Conservation (phyloP, 2,113 vertebrate genomes). For the Stictonetta naevosa region DNA sequence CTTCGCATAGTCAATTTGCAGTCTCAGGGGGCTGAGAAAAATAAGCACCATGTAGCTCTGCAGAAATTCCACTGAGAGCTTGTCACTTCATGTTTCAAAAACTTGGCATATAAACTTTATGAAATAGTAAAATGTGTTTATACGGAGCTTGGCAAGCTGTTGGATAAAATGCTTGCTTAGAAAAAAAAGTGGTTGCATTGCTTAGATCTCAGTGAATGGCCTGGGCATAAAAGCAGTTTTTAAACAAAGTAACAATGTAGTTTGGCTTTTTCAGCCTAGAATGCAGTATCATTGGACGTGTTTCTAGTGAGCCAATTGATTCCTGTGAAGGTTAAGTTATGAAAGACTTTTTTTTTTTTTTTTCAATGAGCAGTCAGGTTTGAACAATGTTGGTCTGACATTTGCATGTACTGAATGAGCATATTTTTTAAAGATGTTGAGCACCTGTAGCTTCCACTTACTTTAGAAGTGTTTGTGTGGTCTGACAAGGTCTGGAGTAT, state of each 20-base stretch:
- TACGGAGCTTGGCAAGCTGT: constrained; percentile 23
- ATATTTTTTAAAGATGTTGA: neutral
- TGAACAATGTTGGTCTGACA: neutral
- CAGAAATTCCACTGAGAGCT: constrained; percentile 23
- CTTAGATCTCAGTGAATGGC: neutral
- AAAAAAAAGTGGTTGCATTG: neutral
- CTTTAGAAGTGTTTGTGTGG: neutral
- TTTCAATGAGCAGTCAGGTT: neutral
- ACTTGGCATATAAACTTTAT: constrained; percentile 27
- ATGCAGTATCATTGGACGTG: neutral
- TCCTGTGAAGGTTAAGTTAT: neutral
- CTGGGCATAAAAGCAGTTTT: constrained; percentile 28
- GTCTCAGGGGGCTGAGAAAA: neutral
- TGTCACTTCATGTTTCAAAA: constrained; percentile 46
- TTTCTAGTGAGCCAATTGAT: neutral
- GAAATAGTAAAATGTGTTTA: constrained; percentile 65
- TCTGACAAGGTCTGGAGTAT: neutral
- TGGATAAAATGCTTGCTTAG: neutral
- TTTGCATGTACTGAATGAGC: neutral
- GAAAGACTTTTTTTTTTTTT: neutral
- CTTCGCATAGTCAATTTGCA: neutral
- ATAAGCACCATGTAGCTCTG: neutral
- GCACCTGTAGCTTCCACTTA: neutral
- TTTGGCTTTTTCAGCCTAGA: neutral
- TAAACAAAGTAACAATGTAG: neutral